phyloP scores from a whole-genome alignment of 2,888 invertebrate genomes.

The Cheilosia vernalis region DNA sequence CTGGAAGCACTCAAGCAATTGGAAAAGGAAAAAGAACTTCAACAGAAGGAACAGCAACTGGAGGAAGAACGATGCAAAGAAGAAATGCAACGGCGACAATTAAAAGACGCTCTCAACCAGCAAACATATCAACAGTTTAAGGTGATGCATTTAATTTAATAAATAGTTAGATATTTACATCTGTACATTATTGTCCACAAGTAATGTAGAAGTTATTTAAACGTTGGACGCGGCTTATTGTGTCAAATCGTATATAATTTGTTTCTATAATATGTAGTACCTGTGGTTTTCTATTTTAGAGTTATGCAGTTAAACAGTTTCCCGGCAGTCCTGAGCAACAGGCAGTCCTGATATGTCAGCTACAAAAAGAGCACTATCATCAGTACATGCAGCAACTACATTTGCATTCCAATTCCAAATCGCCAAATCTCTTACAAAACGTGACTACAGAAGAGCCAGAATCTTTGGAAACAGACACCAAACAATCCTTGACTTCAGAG shows the following conservation, averaged over 20 bases:
- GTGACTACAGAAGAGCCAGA: conserved; percentile 47
- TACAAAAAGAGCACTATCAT: conserved; percentile 99
- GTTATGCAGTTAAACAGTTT: conserved; percentile 97
- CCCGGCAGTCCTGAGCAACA: conserved; percentile 95
- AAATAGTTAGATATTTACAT: no score
- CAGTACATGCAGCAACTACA: conserved; percentile 98
- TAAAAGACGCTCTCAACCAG: conserved; percentile 98
- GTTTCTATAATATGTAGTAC: not conserved
- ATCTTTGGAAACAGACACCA: conserved; percentile 37
- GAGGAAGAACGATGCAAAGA: conserved; percentile 78
- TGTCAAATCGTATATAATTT: not conserved
- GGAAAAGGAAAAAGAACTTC: conserved; percentile 86
- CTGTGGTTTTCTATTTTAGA: conserved; percentile 80
- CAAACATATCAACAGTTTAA: conserved; percentile 96
- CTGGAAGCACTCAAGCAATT: conserved; percentile 75
- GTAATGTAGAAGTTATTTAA: conserved; percentile 24
- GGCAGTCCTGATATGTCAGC: conserved; percentile 94
- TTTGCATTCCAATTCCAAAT: conserved; percentile 78
- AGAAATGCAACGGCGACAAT: conserved; percentile 86
- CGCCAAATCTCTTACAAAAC: conserved; percentile 71
- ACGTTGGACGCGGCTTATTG: no score
- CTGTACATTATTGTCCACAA: conserved; percentile 66
- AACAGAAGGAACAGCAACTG: conserved; percentile 83
- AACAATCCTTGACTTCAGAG: conserved; percentile 73
- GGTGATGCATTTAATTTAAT: conserved; percentile 75